Conservation (phyloP, 1,140 invertebrate species). For the Drosophila tropicalis region DNA sequence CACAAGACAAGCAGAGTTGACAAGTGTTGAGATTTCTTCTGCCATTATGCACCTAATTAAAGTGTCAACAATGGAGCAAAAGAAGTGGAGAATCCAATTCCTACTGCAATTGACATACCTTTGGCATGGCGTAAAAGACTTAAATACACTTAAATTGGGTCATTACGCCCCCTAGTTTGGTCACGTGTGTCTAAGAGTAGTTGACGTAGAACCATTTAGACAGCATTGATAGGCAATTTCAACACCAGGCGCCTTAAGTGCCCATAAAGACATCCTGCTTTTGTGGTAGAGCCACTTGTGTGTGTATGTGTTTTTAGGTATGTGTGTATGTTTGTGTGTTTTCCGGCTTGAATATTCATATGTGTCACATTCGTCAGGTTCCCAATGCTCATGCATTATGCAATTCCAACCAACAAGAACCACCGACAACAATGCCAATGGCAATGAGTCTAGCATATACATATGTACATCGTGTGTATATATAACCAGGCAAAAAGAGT, state of each 20-base stretch:
- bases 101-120: constrained; percentile 28
- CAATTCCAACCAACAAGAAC: constrained; percentile 48
- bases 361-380: constrained; percentile 34
- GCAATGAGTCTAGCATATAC: constrained; percentile 4
- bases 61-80: constrained; percentile 58
- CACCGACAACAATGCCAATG: constrained; percentile 47
- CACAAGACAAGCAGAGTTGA: constrained; percentile 20
- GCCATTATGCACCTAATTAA: constrained; percentile 72
- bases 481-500: constrained; percentile 24
- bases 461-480: background rate
- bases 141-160: constrained; percentile 43
- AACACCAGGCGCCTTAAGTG: constrained; percentile 27
- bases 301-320: constrained; percentile 3
- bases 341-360: constrained; percentile 67
- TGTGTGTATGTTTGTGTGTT: constrained; percentile 21
- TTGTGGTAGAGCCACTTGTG: constrained; percentile 57
- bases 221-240: constrained; percentile 29
- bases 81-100: constrained; percentile 6
- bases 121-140: background rate
- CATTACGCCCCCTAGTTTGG: background rate
- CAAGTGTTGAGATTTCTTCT: constrained; percentile 58
- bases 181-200: constrained; percentile 4
- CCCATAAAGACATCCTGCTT: constrained; percentile 52
- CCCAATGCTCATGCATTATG: constrained; percentile 67
- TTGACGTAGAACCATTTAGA: constrained; percentile 16